Evolutionary conservation across 2,888 invertebrate genomes (phyloP).

Genomic region (Odontocerum albicorne): DNA sequence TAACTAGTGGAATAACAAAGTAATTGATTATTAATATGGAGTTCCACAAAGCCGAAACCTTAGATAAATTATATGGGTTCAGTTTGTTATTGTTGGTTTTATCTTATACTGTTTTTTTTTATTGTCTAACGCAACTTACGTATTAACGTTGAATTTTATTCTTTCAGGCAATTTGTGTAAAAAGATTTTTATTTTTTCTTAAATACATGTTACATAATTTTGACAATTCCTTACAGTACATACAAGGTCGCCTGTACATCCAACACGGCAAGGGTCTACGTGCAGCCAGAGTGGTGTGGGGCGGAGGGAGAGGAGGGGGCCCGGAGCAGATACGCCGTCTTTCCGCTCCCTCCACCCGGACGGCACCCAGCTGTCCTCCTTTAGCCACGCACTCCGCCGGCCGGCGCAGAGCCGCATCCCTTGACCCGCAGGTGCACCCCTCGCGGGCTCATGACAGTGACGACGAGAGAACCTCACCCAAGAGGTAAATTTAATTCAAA

Average conservation of each 20-base stretch:
- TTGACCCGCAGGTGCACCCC: conserved; percentile 40
- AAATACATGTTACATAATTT: no score
- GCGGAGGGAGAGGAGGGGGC: conserved; percentile 3
- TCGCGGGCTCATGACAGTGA: conserved; percentile 44
- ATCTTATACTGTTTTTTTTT: no score
- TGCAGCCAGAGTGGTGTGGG: conserved; percentile 61
- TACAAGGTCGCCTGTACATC: conserved; percentile 74
- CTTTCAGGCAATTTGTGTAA: no score
- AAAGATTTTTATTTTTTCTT: no score
- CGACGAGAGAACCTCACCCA: conserved; percentile 47
- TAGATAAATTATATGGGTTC: no score
- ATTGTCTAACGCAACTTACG: no score
- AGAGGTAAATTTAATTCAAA: conserved; percentile 20
- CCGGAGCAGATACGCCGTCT: conserved; percentile 47
- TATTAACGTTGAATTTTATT: no score
- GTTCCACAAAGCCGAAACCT: no score
- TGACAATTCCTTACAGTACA: conserved; percentile 59
- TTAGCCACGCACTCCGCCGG: neutral
- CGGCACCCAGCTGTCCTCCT: conserved; percentile 40
- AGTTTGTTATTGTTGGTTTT: no score
- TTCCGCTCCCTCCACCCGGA: conserved; percentile 1
- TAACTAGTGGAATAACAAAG: no score
- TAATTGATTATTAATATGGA: no score
- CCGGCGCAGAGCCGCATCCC: conserved; percentile 42
- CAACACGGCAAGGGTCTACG: conserved; percentile 70